Conservation (phyloP, 2,888 invertebrate species). For the Sphinx pinastri region DNA sequence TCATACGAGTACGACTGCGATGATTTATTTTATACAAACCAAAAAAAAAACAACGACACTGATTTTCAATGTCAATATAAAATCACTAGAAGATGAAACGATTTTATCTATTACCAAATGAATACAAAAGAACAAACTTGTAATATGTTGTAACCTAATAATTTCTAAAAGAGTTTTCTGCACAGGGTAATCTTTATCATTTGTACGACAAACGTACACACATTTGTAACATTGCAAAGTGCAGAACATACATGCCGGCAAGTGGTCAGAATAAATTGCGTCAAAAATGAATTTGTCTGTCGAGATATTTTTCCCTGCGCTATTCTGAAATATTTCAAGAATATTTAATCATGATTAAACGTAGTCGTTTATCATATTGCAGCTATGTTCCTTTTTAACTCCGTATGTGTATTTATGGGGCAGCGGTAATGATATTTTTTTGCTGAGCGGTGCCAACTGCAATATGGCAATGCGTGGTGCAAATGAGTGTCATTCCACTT, state of each 20-base stretch:
- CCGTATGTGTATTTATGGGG: slow-evolving; percentile 14
- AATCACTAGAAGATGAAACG: too few relatives aligned
- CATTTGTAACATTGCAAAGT: slow-evolving; percentile 9
- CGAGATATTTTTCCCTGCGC: not conserved
- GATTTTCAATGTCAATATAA: too few relatives aligned
- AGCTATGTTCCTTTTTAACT: slow-evolving; percentile 13
- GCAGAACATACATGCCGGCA: not conserved
- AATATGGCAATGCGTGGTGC: slow-evolving; percentile 17
- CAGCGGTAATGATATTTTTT: slow-evolving; percentile 23
- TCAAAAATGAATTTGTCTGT: slow-evolving; percentile 8
- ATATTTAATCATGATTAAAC: slow-evolving; percentile 35
- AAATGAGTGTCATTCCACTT: slow-evolving; percentile 20
- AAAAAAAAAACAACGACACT: too few relatives aligned
- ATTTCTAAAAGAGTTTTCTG: too few relatives aligned
- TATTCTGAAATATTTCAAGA: not conserved
- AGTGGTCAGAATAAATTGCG: slow-evolving; percentile 7
- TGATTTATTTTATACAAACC: not conserved
- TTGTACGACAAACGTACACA: not conserved
- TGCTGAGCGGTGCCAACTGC: slow-evolving; percentile 1
- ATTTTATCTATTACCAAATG: too few relatives aligned
- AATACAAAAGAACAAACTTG: too few relatives aligned
- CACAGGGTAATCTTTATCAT: not conserved
- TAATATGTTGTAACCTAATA: too few relatives aligned
- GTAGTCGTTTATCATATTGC: slow-evolving; percentile 43
- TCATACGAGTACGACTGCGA: too few relatives aligned